These are phyloP conservation scores for Piprites chloris DNA, from an alignment of 2,113 vertebrate species.

Conservation along the genomic window DNA sequence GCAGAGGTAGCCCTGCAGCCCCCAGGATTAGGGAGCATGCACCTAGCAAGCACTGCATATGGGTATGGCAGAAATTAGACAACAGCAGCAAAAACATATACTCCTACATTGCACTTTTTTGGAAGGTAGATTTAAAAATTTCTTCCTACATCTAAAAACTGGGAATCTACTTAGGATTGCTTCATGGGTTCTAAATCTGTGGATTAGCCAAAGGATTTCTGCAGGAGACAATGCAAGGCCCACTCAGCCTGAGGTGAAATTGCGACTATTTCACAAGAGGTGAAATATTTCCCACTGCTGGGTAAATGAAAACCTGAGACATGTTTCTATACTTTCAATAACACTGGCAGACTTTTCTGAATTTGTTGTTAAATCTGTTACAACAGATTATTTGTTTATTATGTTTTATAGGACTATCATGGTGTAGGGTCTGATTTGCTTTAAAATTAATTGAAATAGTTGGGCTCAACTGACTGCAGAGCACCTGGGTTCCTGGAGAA, in stretches of 20 bases:
- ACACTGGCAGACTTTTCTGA: not conserved
- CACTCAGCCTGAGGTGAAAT: not conserved
- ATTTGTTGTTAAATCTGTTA: not conserved
- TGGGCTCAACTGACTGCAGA: not conserved
- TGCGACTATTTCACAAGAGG: not conserved
- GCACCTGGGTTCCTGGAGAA: not conserved
- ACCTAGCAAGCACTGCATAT: not conserved
- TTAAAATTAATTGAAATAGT: not conserved
- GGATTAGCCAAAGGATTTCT: conserved; percentile 19
- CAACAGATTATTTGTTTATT: not conserved
- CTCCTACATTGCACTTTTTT: not conserved
- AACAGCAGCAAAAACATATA: not conserved
- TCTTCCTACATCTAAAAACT: not conserved
- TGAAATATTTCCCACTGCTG: not conserved
- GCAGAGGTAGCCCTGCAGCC: not conserved
- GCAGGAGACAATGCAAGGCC: not conserved
- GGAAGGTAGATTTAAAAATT: not conserved
- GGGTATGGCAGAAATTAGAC: not conserved
- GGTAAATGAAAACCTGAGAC: not conserved
- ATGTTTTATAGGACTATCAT: not conserved
- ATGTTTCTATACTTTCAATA: not conserved
- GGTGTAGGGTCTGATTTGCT: not conserved
- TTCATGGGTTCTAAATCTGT: not conserved
- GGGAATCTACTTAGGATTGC: not conserved
- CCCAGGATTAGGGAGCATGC: accelerated